These are phyloP conservation scores for Molossus molossus DNA, from an alignment of 2,797 vertebrate genomes.

Conservation along the genomic window DNA sequence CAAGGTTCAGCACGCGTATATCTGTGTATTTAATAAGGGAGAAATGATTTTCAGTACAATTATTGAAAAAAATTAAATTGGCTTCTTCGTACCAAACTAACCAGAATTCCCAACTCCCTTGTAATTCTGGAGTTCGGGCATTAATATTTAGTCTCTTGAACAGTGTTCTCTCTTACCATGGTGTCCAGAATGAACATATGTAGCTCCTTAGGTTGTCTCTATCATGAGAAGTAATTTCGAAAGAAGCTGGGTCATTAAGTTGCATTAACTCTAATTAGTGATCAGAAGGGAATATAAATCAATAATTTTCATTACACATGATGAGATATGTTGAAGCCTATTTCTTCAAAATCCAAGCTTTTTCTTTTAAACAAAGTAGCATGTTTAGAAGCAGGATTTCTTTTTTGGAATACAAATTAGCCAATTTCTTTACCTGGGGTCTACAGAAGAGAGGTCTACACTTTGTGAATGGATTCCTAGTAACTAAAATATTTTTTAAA, in stretches of 20 bases:
- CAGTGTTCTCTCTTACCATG: background rate
- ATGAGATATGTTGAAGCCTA: background rate
- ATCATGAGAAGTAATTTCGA: slow-evolving; percentile 59
- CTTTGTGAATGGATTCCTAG: slow-evolving; percentile 20
- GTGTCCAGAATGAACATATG: background rate
- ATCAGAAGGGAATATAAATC: slow-evolving; percentile 74
- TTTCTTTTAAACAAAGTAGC: background rate
- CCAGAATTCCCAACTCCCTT: background rate
- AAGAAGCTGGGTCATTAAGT: slow-evolving; percentile 71
- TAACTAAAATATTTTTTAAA: slow-evolving; percentile 1
- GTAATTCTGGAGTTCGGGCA: background rate
- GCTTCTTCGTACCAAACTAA: background rate
- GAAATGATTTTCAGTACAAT: background rate
- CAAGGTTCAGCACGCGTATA: background rate
- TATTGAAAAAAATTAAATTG: background rate
- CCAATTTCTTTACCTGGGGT: background rate
- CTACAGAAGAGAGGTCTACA: background rate
- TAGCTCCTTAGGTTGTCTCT: slow-evolving; percentile 1
- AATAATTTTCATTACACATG: slow-evolving; percentile 71
- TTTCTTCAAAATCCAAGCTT: slow-evolving; percentile 15
- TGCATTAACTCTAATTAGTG: slow-evolving; percentile 74
- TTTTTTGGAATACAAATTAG: slow-evolving; percentile 1
- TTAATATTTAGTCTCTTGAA: background rate
- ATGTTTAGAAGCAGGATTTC: background rate
- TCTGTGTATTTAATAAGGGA: background rate